phyloP scores from a whole-genome alignment of 2,888 invertebrate species.

The Aproaerema taeniolella region DNA sequence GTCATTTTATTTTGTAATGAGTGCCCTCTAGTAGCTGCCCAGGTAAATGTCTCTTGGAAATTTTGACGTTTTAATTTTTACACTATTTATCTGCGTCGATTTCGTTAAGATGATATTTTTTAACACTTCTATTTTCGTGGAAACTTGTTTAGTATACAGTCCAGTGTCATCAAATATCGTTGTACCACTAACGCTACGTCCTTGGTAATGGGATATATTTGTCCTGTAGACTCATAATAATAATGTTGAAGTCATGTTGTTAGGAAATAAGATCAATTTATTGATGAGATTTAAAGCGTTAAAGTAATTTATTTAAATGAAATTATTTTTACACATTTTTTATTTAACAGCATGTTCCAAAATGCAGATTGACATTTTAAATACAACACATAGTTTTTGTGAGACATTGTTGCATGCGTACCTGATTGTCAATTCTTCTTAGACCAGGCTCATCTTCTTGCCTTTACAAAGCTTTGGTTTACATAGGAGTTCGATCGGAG shows the following conservation, averaged over 20 bases:
- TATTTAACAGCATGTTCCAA: slow-evolving; percentile 51
- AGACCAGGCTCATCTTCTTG: slow-evolving; percentile 26
- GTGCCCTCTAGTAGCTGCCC: too few species aligned
- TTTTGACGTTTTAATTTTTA: too few species aligned
- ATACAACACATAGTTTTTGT: background rate
- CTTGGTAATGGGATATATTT: slow-evolving; percentile 54
- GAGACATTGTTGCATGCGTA: slow-evolving; percentile 23
- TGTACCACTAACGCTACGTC: slow-evolving; percentile 49
- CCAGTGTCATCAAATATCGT: slow-evolving; percentile 43
- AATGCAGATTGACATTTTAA: slow-evolving; percentile 4
- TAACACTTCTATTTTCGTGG: too few species aligned
- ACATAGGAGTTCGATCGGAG: slow-evolving; percentile 2
- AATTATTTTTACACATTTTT: slow-evolving; percentile 16
- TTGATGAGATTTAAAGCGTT: slow-evolving; percentile 24
- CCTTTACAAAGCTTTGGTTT: slow-evolving; percentile 20
- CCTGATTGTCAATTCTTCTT: slow-evolving; percentile 17
- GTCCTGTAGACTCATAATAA: slow-evolving; percentile 39
- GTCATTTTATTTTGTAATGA: too few species aligned
- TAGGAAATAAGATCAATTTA: slow-evolving; percentile 29
- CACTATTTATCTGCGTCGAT: too few species aligned
- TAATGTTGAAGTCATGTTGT: slow-evolving; percentile 36
- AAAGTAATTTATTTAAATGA: slow-evolving; percentile 3
- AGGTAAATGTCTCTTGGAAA: too few species aligned
- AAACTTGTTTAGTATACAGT: too few species aligned
- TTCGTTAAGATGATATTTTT: too few species aligned